phyloP scores from a whole-genome alignment of 2,113 vertebrate species.

The Rattus rattus region DNA sequence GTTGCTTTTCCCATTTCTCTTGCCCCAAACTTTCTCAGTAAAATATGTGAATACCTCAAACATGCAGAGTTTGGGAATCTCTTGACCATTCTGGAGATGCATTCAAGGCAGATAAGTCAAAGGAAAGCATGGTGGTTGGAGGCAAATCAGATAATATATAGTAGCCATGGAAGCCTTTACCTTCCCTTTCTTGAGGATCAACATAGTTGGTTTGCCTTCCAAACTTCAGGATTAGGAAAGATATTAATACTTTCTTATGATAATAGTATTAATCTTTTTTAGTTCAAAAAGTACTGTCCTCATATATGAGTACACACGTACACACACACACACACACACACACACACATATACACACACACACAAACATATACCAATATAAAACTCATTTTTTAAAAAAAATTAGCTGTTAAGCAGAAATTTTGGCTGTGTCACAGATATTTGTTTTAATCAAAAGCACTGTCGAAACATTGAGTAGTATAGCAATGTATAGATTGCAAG shows the following conservation, averaged over 20 bases:
- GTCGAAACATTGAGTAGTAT: background rate
- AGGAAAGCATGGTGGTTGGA: background rate
- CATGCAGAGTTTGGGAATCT: background rate
- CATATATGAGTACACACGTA: background rate
- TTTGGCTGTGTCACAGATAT: background rate
- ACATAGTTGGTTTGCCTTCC: background rate
- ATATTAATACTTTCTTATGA: too few species aligned
- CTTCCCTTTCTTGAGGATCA: background rate
- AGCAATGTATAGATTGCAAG: background rate
- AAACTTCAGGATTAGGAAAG: background rate
- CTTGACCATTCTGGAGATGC: background rate
- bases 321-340: too few species aligned
- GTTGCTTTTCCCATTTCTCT: background rate
- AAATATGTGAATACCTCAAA: background rate
- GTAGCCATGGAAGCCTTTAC: background rate
- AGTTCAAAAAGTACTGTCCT: background rate
- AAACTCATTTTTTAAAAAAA: background rate
- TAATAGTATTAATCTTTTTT: background rate
- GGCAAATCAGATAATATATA: background rate
- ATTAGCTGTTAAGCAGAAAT: background rate
- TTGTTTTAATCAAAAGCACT: constrained; percentile 17
- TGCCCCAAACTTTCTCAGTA: background rate
- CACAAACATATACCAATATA: background rate
- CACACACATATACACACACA: too few species aligned
- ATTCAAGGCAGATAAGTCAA: background rate